Base-by-base conservation (phyloP, 2,797 vertebrate genomes). In the Falco berigora region DNA sequence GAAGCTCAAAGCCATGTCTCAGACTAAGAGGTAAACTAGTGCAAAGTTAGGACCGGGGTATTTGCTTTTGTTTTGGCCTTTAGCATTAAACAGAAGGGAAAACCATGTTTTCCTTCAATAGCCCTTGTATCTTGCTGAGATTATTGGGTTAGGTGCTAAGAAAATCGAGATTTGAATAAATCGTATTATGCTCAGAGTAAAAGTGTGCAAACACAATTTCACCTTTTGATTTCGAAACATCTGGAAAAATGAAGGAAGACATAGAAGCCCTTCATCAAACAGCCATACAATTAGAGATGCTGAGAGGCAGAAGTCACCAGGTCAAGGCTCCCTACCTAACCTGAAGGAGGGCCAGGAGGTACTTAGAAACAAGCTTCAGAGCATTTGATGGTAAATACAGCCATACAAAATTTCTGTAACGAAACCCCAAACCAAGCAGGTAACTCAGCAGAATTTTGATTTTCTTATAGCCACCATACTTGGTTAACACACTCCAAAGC, bases 391-490 rank as follows among this genome's bases (percentile, higher is more conserved):
- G 1, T 52, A 44, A 80, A 82, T 38, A 66, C 5, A 93, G 14
- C 32, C 66, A 20, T 44, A 53, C 0, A 0, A 61, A 84, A 69
- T 34, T 80, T 87, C 40, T 36, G 42, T 38, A 83, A 28, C 6
- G 19, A 86, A 87, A 69, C 42, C 23, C 34, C 61, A 93, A 90
- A 92, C 19, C 23, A 83, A 86, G 64, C 90, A 94, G 94, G 91
- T 95, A 95, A 36, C 75, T 92, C 85, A 90, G 80, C 62, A 94
- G 36, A 92, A 92, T 94, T 92, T 5, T 83, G 12, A 62, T 74
- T 96, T 96, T 92, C 71, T 79, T 93, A 18, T 8, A 77, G 80
- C 38, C 79, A 88, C 77, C 58, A 55, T 92, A 61, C 81, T 89
- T 85, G 36, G 91, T 75, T 62, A 90, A 92, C 53, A 75, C 25